These are phyloP conservation scores for Brachyhypopomus gauderio DNA, from an alignment of 2,113 vertebrate genomes.

Conservation along the genomic window DNA sequence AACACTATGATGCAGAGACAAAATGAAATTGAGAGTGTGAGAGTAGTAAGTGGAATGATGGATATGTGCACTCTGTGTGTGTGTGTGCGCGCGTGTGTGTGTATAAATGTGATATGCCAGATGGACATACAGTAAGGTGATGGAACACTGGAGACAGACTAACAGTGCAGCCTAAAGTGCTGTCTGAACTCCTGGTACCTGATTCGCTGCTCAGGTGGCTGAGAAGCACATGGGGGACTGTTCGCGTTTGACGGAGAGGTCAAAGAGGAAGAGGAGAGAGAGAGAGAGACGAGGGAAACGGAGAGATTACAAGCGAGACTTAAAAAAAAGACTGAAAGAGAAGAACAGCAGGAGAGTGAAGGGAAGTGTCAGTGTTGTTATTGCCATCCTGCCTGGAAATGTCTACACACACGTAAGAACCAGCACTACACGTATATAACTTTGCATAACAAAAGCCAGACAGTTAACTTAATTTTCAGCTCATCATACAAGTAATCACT, in stretches of 20 bases:
- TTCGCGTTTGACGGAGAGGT: conserved; percentile 71
- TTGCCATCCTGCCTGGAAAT: background rate
- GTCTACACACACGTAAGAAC: background rate
- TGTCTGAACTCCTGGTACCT: conserved; percentile 79
- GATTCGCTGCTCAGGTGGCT: conserved; percentile 89
- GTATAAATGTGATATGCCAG: background rate
- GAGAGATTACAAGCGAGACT: conserved; percentile 41
- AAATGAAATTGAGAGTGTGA: conserved; percentile 24
- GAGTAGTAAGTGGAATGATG: background rate
- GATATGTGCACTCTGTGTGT: background rate
- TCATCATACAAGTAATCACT: background rate
- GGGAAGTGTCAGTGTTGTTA: conserved; percentile 9
- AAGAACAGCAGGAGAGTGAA: conserved; percentile 28
- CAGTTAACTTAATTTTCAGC: background rate
- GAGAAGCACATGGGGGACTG: conserved; percentile 93
- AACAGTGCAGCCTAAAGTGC: conserved; percentile 44
- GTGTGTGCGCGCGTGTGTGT: background rate
- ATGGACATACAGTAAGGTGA: conserved; percentile 29
- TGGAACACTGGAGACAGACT: conserved; percentile 34
- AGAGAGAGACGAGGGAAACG: conserved; percentile 67
- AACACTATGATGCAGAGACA: conserved; percentile 43
- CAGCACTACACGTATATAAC: background rate
- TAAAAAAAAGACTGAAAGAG: conserved; percentile 35
- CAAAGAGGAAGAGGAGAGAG: conserved; percentile 66
- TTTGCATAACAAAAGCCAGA: background rate